Evolutionary conservation across 2,797 vertebrate genomes (phyloP), one percentile per base, ranked within the genome.

Genomic region (Aratinga solstitialis): DNA sequence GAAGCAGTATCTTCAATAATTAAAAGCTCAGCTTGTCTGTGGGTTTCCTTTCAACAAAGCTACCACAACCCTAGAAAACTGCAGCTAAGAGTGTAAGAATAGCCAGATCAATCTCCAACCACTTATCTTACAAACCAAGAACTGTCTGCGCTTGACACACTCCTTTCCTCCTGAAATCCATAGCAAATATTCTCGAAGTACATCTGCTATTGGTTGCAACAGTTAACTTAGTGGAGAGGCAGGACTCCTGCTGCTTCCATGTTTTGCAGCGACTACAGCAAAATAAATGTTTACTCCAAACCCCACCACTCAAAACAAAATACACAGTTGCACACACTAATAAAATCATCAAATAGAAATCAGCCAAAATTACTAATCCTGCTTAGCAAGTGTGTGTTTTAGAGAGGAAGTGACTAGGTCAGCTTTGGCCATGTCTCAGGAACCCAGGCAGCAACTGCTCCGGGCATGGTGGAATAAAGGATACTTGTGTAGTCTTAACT

Each of bases 111-210:
- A 85, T 80, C 88, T 85, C 62, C 77, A 53, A 30, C 32, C 73
- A 93, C 62, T 93, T 85, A 92, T 27, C 53, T 89, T 85, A 50
- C 34, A 94, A 95, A 89, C 59, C 62, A 95, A 84, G 69, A 83
- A 71, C 69, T 29, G 20, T 38, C 58, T 85, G 74, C 42, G 54
- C 50, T 54, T 2, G 3, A 83, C 68, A 92, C 42, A 75, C 53
- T 91, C 36, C 53, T 26, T 53, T 77, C 63, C 61, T 90, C 36
- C 65, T 66, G 77, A 92, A 91, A 90, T 95, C 78, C 50, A 58
- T 15, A 67, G 66, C 45, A 94, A 95, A 94, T 58, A 89, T 11
- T 56, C 30, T 79, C 45, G 24, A 56, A 76, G 24, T 54, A 43
- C n/a, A 77, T 84, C 26, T 5, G 4, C 27, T 61, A 84, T 4